Percentiles rank a stretch among this genome's conserved stretches.
Conservation (phyloP, 2,888 invertebrate genomes). For the Chaitophorus viminalis region DNA sequence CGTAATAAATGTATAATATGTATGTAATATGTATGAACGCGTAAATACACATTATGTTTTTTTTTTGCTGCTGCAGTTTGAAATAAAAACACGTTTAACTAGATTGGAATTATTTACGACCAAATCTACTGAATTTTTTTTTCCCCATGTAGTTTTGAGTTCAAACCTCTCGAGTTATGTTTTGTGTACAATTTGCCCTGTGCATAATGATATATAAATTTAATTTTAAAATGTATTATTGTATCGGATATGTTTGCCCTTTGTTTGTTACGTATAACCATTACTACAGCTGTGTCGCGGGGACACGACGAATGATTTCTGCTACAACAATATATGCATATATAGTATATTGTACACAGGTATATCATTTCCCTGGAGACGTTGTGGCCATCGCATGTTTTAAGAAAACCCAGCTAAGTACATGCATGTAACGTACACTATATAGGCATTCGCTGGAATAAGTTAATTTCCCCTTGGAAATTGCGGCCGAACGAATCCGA, state of each 20-base stretch:
- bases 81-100: conserved; percentile 38
- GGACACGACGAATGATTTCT: neutral
- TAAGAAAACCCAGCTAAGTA: neutral
- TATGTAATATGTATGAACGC: neutral
- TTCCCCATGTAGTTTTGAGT: neutral
- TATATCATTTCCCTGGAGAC: neutral
- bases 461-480: conserved; percentile 33
- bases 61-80: neutral
- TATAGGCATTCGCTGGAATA: neutral
- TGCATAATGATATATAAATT: neutral
- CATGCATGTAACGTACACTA: neutral
- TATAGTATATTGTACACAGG: no score
- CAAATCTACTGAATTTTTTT: neutral
- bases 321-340: neutral
- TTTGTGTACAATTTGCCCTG: neutral
- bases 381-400: neutral
- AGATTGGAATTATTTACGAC: conserved; percentile 34
- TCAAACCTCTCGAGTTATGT: neutral
- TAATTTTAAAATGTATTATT: neutral
- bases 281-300: neutral
- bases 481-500: neutral
- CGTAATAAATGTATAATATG: neutral
- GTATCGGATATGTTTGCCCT: neutral
- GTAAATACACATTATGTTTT: neutral
- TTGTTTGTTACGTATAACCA: neutral